Evolutionary conservation across 2,888 invertebrate genomes (phyloP).

Genomic region (Epiblema foenella): DNA sequence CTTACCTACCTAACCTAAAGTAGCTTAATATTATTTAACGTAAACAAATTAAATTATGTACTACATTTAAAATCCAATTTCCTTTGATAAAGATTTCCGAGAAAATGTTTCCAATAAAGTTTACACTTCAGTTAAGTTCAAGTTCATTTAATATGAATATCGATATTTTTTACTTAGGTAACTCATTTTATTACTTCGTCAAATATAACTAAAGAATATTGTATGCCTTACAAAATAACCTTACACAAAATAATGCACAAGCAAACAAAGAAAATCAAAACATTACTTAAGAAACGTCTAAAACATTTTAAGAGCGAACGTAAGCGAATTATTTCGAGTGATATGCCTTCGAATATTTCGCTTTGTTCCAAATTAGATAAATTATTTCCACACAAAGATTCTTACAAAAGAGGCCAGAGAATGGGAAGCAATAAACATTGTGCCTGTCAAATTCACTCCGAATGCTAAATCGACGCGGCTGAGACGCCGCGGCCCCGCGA

Average conservation of each 20-base stretch:
- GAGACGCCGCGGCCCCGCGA: conserved; percentile 55
- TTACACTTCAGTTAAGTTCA: background rate
- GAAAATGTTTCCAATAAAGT: background rate
- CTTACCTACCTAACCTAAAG: background rate
- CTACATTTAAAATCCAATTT: background rate
- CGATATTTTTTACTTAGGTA: background rate
- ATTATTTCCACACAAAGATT: conserved; percentile 75
- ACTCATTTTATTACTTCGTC: conserved; percentile 1
- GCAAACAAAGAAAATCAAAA: conserved; percentile 41
- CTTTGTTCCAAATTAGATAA: conserved; percentile 80
- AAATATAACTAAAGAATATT: background rate
- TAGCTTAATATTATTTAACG: too few species aligned
- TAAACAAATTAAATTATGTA: background rate
- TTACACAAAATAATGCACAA: conserved; percentile 28
- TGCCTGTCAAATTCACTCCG: conserved; percentile 75
- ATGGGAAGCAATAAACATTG: conserved; percentile 74
- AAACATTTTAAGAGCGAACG: conserved; percentile 47
- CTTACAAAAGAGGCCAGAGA: conserved; percentile 66
- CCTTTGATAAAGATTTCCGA: too few species aligned
- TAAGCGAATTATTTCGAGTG: conserved; percentile 50
- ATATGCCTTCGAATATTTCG: conserved; percentile 62
- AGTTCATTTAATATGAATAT: background rate
- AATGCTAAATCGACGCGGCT: conserved; percentile 72
- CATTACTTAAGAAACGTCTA: conserved; percentile 49
- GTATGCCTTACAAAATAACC: conserved; percentile 18